Conservation (phyloP, 2,888 invertebrate species). For the Epinotia bilunana region DNA sequence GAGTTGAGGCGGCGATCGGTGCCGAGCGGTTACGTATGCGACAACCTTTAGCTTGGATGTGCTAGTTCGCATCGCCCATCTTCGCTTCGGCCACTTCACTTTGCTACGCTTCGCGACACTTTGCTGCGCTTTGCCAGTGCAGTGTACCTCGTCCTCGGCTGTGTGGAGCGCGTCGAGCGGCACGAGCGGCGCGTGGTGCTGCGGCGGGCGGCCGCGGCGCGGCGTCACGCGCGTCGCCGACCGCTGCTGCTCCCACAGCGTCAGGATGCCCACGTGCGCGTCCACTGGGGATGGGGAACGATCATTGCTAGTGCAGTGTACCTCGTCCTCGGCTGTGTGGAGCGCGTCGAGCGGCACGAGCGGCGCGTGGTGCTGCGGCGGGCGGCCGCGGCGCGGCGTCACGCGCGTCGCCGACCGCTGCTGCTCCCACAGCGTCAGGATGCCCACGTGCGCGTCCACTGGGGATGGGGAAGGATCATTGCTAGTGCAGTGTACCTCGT, state of each 20-base stretch:
- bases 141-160: conserved; percentile 84
- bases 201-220: conserved; percentile 81
- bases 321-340: conserved; percentile 85
- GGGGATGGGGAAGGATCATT: not conserved
- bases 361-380: conserved; percentile 70
- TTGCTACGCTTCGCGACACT: not conserved
- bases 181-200: conserved; percentile 61
- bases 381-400: conserved; percentile 84
- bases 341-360: conserved; percentile 40
- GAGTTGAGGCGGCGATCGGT: too few relatives aligned
- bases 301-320: conserved; percentile 42
- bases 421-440: conserved; percentile 89
- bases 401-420: conserved; percentile 87
- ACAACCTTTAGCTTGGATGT: too few relatives aligned
- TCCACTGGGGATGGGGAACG: conserved; percentile 62
- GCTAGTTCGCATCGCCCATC: too few relatives aligned
- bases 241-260: conserved; percentile 89
- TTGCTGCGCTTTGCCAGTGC: not conserved
- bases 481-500: conserved; percentile 69
- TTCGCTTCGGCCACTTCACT: too few relatives aligned
- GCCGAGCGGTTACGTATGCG: too few relatives aligned
- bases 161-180: conserved; percentile 49
- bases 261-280: conserved; percentile 87
- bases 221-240: conserved; percentile 86
- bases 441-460: conserved; percentile 85